These are phyloP conservation scores for Sarcophaga variegata DNA, from an alignment of 2,888 invertebrate species.

Conservation along the genomic window DNA sequence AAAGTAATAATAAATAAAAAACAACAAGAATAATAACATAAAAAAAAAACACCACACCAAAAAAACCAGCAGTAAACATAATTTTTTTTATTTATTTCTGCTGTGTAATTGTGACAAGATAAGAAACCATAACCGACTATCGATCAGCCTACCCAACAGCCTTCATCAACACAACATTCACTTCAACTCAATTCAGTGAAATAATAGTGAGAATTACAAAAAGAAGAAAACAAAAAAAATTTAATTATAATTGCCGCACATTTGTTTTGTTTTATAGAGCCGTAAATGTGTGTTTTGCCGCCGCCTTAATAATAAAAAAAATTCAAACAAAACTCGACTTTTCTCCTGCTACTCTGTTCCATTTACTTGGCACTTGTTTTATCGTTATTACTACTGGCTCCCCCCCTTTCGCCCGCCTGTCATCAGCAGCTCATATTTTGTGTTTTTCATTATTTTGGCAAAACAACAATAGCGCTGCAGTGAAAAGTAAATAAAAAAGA, in stretches of 20 bases:
- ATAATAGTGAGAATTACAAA: conserved; percentile 15
- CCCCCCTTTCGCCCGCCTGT: background rate
- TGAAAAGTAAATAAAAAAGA: background rate
- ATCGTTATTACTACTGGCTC: background rate
- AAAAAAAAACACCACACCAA: background rate
- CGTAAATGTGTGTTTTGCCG: conserved; percentile 14
- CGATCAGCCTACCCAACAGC: background rate
- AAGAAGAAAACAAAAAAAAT: conserved; percentile 8
- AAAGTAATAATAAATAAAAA: background rate
- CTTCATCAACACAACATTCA: background rate
- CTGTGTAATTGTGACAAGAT: conserved; percentile 53
- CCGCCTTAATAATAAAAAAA: background rate
- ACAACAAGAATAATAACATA: background rate
- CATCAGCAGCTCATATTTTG: background rate
- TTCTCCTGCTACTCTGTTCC: background rate
- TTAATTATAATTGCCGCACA: conserved; percentile 27
- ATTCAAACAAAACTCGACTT: background rate
- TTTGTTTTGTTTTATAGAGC: conserved; percentile 53
- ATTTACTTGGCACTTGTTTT: background rate
- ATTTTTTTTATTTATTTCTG: conserved; percentile 39
- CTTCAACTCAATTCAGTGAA: background rate
- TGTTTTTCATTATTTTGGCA: background rate
- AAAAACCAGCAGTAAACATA: conserved; percentile 13
- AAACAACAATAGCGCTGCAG: conserved; percentile 7
- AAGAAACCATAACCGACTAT: conserved; percentile 9